These are phyloP conservation scores for Autographa pulchrina DNA, from an alignment of 2,888 invertebrate genomes.

Conservation along the genomic window DNA sequence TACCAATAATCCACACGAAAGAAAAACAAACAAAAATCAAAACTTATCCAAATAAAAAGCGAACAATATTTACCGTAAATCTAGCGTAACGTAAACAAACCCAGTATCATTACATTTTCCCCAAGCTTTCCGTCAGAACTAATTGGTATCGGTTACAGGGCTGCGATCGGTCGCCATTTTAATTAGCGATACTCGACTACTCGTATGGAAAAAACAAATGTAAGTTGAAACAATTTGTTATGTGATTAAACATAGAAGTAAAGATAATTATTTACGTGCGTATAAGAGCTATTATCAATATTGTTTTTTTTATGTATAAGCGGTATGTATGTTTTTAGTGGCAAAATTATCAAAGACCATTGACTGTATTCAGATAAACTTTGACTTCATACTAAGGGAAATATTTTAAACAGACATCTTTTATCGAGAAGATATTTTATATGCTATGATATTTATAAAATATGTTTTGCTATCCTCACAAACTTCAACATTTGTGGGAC, in stretches of 20 bases:
- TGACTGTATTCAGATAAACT: too few species aligned
- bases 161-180: slow-evolving; percentile 46
- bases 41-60: background rate
- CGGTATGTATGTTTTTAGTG: too few species aligned
- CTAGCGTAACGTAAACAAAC: slow-evolving; percentile 46
- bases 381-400: too few species aligned
- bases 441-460: too few species aligned
- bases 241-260: background rate
- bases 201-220: slow-evolving; percentile 31
- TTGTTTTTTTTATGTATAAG: too few species aligned
- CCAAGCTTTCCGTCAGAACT: slow-evolving; percentile 41
- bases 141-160: slow-evolving; percentile 53
- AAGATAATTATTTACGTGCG: too few species aligned
- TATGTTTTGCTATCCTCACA: too few species aligned
- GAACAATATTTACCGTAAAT: slow-evolving; percentile 34
- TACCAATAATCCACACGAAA: background rate
- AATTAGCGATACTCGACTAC: slow-evolving; percentile 42
- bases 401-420: too few species aligned
- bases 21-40: background rate
- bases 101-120: slow-evolving; percentile 37
- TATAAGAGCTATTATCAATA: too few species aligned
- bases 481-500: too few species aligned
- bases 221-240: slow-evolving; percentile 19
- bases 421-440: too few species aligned
- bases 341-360: too few species aligned